Base-by-base conservation (phyloP, 2,113 vertebrate species). In the Arothron firmamentum region DNA sequence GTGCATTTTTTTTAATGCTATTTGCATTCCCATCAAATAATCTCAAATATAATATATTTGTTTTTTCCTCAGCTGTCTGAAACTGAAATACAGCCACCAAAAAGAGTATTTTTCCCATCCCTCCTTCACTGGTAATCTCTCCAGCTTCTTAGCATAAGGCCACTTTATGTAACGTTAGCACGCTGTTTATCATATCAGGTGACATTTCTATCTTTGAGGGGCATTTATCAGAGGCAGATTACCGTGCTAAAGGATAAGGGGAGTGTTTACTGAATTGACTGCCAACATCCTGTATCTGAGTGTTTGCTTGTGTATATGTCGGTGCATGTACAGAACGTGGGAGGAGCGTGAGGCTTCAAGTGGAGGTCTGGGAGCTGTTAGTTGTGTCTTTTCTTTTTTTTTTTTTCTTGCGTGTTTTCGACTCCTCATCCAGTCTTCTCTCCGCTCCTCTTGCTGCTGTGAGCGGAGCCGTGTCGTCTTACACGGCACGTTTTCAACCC, bases 181-280 rank as follows among this genome's bases (percentile, higher is more conserved):
- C 70, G 65, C 72, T 75, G 77, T 83, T 83, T 87, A 88, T 85
- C 83, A 84, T 88, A 90, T 91, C 88, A 92, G 89, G 85, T 91
- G 89, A 89, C 89, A 86, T 89, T 86, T 87, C 82, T 87, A 89
- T 90, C 87, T 89, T 87, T 87, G 84, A 88, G 85, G 73, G 78
- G 89, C 82, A 84, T 91, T 89, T 90, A 90, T 92, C 88, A 85
- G 86, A 85, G 79, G 84, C 82, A 90, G 86, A 88, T 89, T 88
- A 87, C 79, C 88, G 82, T 82, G 71, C 73, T 85, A 77, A 81
- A 79, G 81, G 86, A 87, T 88, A 87, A 90, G 80, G 68, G 79
- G 84, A 86, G 87, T 89, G 89, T 85, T 88, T 87, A 88, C 86
- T 88, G 90, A 89, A 85, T 86, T 80, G 77, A 82, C 88, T 91